Evolutionary conservation across 1,140 invertebrate species (phyloP), one percentile per base, ranked within the genome.

Genomic region (Camponotus floridanus): DNA sequence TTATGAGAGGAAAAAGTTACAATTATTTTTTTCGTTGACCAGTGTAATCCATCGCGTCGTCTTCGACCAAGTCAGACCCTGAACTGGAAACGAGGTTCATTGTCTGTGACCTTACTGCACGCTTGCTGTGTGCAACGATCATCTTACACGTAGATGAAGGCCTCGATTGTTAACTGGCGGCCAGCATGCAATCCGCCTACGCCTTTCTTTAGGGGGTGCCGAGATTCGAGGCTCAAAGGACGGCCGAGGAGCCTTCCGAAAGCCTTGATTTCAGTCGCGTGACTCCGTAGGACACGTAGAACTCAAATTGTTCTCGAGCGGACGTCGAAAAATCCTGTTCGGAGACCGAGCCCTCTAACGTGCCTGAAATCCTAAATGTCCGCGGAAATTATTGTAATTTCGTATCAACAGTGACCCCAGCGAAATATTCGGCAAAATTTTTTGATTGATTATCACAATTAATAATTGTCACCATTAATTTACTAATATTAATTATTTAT

Each of bases 11-110:
- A n/a, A n/a, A n/a, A n/a, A n/a, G n/a, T n/a, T n/a, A n/a, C n/a
- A n/a, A n/a, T n/a, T n/a, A n/a, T n/a, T n/a, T n/a, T n/a, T n/a
- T n/a, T n/a, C n/a, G n/a, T n/a, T n/a, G n/a, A n/a, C n/a, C n/a
- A n/a, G n/a, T n/a, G n/a, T n/a, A n/a, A 39, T 26, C 65, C 45
- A 39, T 39, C 57, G 64, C 15, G 64, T 70, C n/a, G 36, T 68
- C 42, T 83, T 70, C 78, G 78, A 80, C 21, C 78, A 61, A 79
- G 39, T 48, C 31, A 87, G 90, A 76, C 91, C 91, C 91, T 91
- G 91, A 91, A 91, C 91, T 91, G 90, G 48, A 80, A 90, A 88
- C 86, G 85, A 91, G 90, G 91, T 91, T 91, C 91, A 91, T 91
- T 91, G 91, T 85, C 91, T 91, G 76, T 90, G 91, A 91, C 91